A percentile compares a stretch with the other conserved stretches of the same genome.
Evolutionary conservation across 2,888 invertebrate species (phyloP).

Genomic region (Brenthis ino): DNA sequence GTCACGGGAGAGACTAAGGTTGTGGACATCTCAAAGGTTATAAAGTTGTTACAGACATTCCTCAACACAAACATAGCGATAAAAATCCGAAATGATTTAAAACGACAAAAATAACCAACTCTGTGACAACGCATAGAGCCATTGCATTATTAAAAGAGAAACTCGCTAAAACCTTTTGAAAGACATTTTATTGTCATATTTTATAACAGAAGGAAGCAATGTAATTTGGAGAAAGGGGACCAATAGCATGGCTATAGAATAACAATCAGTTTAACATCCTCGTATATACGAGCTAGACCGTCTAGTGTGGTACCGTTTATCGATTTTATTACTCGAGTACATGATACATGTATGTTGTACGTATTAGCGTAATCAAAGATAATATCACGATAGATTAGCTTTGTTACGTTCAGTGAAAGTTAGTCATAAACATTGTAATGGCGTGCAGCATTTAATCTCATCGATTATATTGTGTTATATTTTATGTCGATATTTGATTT

Average conservation of each 20-base stretch:
- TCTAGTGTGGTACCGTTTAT: constrained; percentile 33
- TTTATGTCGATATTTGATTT: not conserved
- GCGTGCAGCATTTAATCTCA: constrained; percentile 11
- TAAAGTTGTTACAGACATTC: too few relatives aligned
- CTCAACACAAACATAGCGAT: too few relatives aligned
- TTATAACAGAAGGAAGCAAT: constrained; percentile 31
- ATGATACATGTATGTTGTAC: constrained; percentile 18
- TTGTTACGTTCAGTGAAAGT: constrained; percentile 31
- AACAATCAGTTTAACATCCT: constrained; percentile 68
- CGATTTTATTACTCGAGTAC: constrained; percentile 32
- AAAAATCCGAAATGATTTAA: too few relatives aligned
- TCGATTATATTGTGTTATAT: constrained; percentile 1
- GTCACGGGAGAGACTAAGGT: too few relatives aligned
- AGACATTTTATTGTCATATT: constrained; percentile 37
- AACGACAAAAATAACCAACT: too few relatives aligned
- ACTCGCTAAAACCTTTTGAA: constrained; percentile 30
- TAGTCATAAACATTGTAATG: constrained; percentile 5
- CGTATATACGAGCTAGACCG: constrained; percentile 42
- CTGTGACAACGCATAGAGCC: not conserved
- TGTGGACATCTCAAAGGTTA: too few relatives aligned
- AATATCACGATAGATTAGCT: constrained; percentile 27
- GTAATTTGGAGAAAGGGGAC: constrained; percentile 66
- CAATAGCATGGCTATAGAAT: constrained; percentile 58
- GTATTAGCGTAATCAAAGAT: constrained; percentile 30
- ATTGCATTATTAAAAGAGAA: constrained; percentile 28